phyloP scores from a whole-genome alignment of 2,797 vertebrate species.

The Ptychobarbus kaznakovi region DNA sequence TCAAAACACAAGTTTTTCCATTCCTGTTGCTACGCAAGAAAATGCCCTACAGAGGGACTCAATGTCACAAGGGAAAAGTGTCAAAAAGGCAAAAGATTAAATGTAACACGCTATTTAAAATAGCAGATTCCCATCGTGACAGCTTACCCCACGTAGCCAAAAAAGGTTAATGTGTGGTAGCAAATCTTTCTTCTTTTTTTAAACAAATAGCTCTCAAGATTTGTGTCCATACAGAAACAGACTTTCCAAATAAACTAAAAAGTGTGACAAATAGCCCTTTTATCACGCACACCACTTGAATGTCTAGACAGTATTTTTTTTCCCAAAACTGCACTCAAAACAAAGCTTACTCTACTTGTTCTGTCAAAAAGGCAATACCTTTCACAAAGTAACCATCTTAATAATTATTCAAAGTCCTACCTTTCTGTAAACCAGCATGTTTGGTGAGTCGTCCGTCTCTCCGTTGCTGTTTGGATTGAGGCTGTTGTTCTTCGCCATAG shows the following conservation, averaged over 20 bases:
- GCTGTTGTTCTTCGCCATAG: slow-evolving; percentile 97
- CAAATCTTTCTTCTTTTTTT: slow-evolving; percentile 1
- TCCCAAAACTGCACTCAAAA: neutral
- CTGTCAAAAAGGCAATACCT: neutral
- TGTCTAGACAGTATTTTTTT: neutral
- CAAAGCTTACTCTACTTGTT: neutral
- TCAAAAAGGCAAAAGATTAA: neutral
- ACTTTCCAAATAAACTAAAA: neutral
- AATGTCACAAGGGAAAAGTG: neutral
- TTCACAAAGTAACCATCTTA: neutral
- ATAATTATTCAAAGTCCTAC: slow-evolving; percentile 72
- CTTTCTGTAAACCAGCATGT: slow-evolving; percentile 98
- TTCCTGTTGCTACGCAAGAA: neutral
- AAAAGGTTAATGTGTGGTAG: neutral
- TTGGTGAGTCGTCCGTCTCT: slow-evolving; percentile 93
- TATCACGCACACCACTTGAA: neutral
- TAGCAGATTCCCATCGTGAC: neutral
- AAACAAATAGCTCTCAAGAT: neutral
- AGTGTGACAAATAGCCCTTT: neutral
- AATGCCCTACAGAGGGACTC: neutral
- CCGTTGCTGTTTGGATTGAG: slow-evolving; percentile 92
- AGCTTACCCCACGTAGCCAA: neutral
- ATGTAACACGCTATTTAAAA: neutral
- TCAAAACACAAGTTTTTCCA: neutral
- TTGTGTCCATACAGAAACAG: neutral